Evolutionary conservation across 2,888 invertebrate species (phyloP), one percentile per base, ranked within the genome.

Genomic region (Hecatera dysodea): DNA sequence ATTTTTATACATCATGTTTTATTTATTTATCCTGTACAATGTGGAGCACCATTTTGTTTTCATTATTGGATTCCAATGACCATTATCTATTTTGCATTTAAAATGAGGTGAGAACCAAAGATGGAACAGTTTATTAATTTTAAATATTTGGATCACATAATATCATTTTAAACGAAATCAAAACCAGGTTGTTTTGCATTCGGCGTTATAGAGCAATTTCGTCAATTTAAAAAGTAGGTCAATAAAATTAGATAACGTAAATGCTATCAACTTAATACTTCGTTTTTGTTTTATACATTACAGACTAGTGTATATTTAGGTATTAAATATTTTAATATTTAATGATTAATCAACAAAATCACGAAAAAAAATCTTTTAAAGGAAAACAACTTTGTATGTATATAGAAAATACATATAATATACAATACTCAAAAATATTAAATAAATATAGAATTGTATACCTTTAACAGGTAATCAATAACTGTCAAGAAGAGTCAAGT

Each of bases 1-100:
- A 71, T 56, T 81, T 81, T 76, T 71, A 66, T 81, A 78, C 39
- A 67, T 64, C 36, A 11, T 74, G 78, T 81, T 81, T 80, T 33
- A 81, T 80, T 80, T 66, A 12, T 68, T 61, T 56, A 24, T 69
- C 66, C 80, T 69, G 63, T 63, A 48, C 33, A 66, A 50, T 39
- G 7, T 61, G 48, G 57, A 68, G 78, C 80, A 67, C 81, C 75
- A 52, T 68, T 67, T 36, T 50, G 29, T 72, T 66, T 60, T 27
- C n/a, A 55, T 22, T 48, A 11, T 60, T 42, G 24, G 0, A 27
- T 67, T 39, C 8, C 33, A 29, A 33, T 33, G 17, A 52, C 46
- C 2, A n/a, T 22, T 15, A 44, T 24, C n/a, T 59, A 59, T 42
- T 27, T 53, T 59, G 5, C 36, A 50, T n/a, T 56, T 46, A 11